Percentiles rank a stretch among this genome's conserved stretches.
Evolutionary conservation across 2,888 invertebrate genomes (phyloP).

Genomic region (Drosophila neonasuta): DNA sequence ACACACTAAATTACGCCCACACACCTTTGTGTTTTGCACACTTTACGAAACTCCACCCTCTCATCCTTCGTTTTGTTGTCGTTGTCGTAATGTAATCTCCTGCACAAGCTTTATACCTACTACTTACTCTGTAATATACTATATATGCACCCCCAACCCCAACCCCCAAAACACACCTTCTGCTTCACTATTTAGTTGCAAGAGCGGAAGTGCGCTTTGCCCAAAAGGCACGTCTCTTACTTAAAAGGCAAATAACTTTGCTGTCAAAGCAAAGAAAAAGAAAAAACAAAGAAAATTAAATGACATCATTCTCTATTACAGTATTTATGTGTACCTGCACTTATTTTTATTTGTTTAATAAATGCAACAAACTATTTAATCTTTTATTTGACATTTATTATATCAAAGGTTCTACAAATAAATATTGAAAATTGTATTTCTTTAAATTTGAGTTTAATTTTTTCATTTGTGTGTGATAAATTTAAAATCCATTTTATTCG

Average conservation of each 20-base stretch:
- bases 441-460: too few relatives aligned
- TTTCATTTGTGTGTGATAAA: too few relatives aligned
- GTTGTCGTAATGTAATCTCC: constrained; percentile 20
- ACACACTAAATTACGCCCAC: constrained; percentile 14
- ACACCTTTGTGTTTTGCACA: constrained; percentile 4
- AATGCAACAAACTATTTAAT: neutral
- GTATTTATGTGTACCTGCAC: neutral
- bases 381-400: neutral
- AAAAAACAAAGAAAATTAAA: neutral
- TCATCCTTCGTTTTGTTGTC: neutral
- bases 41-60: neutral
- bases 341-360: neutral
- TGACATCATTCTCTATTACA: neutral
- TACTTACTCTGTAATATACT: neutral
- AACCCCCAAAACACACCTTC: neutral
- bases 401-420: too few relatives aligned
- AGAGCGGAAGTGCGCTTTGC: constrained; percentile 1
- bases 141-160: neutral
- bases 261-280: neutral
- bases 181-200: constrained; percentile 11
- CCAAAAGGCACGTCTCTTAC: constrained; percentile 2
- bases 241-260: neutral
- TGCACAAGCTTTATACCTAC: constrained; percentile 16
- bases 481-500: too few relatives aligned
- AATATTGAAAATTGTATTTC: too few relatives aligned